Conservation (phyloP, 2,888 invertebrate species). For the Frankliniella intonsa region DNA sequence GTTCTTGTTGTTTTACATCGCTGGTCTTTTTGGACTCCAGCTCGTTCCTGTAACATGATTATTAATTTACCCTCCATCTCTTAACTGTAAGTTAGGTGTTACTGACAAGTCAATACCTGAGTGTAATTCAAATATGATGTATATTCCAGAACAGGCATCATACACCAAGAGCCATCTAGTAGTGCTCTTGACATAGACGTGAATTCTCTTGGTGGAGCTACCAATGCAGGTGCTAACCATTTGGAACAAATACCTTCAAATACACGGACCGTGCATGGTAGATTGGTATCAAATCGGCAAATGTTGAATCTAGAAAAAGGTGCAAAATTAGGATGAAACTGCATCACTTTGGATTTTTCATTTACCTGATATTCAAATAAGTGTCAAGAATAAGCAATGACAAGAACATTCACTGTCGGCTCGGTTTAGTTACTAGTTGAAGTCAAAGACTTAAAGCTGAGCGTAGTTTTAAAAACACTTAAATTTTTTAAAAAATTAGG, state of each 20-base stretch:
- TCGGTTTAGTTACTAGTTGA: too few species aligned
- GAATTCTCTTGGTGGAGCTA: constrained; percentile 58
- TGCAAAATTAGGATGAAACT: constrained; percentile 1
- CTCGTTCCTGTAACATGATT: not conserved
- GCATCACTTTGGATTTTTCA: not conserved
- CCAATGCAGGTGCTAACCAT: constrained; percentile 59
- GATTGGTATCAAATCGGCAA: constrained; percentile 39
- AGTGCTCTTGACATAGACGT: constrained; percentile 60
- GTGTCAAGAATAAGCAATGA: not conserved
- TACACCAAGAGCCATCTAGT: constrained; percentile 63
- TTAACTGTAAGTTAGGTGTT: not conserved
- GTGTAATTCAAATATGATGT: constrained; percentile 56
- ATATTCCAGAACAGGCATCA: constrained; percentile 60
- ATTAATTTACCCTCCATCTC: not conserved
- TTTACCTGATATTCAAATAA: not conserved
- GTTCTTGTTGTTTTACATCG: not conserved
- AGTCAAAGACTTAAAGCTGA: too few species aligned
- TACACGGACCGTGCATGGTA: constrained; percentile 56
- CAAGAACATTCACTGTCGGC: too few species aligned
- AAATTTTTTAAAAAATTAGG: too few species aligned
- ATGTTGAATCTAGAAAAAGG: constrained; percentile 42
- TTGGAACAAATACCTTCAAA: constrained; percentile 56
- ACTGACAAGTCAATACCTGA: constrained; percentile 38
- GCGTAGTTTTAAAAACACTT: too few species aligned
- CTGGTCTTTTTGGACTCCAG: not conserved